Evolutionary conservation across 2,797 vertebrate genomes (phyloP).

Genomic region (Orestias chungarensis): DNA sequence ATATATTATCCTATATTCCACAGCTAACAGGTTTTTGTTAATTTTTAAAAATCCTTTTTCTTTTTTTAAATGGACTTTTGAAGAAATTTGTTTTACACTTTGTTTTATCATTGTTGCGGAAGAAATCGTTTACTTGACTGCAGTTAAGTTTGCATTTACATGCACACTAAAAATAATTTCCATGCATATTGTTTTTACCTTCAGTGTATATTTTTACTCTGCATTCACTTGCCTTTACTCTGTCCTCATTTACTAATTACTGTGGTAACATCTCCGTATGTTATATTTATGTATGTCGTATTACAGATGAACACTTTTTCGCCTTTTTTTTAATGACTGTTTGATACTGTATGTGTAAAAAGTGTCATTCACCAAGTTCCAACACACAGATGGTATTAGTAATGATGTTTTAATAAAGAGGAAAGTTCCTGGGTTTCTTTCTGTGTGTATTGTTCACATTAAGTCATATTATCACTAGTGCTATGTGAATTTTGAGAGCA

Average conservation of each 20-base stretch:
- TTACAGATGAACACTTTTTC: constrained; percentile 75
- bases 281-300: constrained; percentile 58
- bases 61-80: constrained; percentile 32
- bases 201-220: constrained; percentile 14
- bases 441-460: not conserved
- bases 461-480: not conserved
- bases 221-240: constrained; percentile 1
- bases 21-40: constrained; percentile 22
- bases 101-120: constrained; percentile 23
- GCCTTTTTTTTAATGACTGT: constrained; percentile 60
- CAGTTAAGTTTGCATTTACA: constrained; percentile 23
- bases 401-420: constrained; percentile 68
- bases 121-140: constrained; percentile 23
- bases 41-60: constrained; percentile 19
- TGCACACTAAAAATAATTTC: constrained; percentile 47
- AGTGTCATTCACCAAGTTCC: constrained; percentile 60
- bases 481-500: not conserved
- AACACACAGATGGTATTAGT: constrained; percentile 69
- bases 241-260: constrained; percentile 9
- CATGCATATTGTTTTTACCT: constrained; percentile 60
- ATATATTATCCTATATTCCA: constrained; percentile 12
- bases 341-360: constrained; percentile 71
- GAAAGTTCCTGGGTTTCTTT: not conserved
- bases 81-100: constrained; percentile 1
- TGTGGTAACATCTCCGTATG: constrained; percentile 44